Evolutionary conservation across 2,113 vertebrate species (phyloP).

Genomic region (Istiophorus platypterus): DNA sequence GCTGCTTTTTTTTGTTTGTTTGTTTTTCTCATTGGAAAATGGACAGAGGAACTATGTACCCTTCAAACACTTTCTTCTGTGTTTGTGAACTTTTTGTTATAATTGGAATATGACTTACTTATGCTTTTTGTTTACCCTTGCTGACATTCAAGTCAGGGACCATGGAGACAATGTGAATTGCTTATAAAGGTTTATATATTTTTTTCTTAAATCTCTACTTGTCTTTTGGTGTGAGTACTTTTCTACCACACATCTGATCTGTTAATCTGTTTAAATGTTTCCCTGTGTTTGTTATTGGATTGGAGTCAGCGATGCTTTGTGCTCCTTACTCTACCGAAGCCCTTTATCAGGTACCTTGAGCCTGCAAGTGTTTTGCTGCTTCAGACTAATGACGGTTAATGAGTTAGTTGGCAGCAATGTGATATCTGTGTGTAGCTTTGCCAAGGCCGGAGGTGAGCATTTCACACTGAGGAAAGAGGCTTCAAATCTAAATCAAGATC

Average conservation of each 20-base stretch:
- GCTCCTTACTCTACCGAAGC: constrained; percentile 42
- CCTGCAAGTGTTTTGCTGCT: constrained; percentile 44
- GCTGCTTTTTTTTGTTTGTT: constrained; percentile 1
- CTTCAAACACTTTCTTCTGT: constrained; percentile 27
- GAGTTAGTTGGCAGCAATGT: constrained; percentile 69
- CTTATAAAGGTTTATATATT: background rate
- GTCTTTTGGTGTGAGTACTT: constrained; percentile 4
- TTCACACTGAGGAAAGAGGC: constrained; percentile 63
- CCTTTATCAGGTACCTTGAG: constrained; percentile 56
- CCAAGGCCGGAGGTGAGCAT: constrained; percentile 54
- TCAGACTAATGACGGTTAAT: constrained; percentile 72
- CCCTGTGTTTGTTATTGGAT: constrained; percentile 62
- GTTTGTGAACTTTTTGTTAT: background rate
- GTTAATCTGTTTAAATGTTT: constrained; percentile 72
- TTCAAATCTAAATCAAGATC: constrained; percentile 45
- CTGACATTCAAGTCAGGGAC: background rate
- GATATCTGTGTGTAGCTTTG: constrained; percentile 52
- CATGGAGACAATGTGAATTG: background rate
- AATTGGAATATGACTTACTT: background rate
- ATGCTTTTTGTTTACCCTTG: background rate
- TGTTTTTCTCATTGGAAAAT: background rate
- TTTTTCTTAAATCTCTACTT: background rate
- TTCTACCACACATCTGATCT: constrained; percentile 38
- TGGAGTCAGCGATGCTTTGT: constrained; percentile 31
- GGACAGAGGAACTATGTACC: constrained; percentile 17